phyloP scores from a whole-genome alignment of 92 coral and sea anemone genomes.

The Pocillopora meandrina region DNA sequence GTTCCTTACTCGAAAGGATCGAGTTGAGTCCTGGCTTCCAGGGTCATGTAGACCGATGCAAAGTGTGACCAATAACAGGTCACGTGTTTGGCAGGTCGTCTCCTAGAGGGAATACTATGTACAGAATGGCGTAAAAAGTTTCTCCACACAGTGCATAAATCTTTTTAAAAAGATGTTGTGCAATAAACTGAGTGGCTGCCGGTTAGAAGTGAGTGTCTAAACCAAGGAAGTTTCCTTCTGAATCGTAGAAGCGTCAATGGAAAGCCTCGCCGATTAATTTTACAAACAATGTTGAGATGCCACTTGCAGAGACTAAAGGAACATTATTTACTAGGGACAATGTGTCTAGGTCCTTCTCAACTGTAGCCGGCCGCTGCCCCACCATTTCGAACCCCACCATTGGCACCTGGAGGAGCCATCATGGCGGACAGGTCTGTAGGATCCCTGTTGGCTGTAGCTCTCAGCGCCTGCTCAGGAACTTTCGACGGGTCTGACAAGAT shows the following conservation, averaged over 20 bases:
- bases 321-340: background rate
- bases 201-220: background rate
- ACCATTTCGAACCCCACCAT: conserved; percentile 19
- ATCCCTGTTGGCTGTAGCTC: conserved; percentile 68
- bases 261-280: background rate
- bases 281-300: background rate
- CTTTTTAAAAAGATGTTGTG: background rate
- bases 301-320: background rate
- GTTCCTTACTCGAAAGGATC: background rate
- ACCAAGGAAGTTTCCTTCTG: background rate
- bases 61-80: background rate
- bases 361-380: conserved; percentile 37
- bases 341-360: background rate
- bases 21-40: background rate
- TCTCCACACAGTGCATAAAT: background rate
- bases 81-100: background rate
- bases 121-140: background rate
- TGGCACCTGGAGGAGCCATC: conserved; percentile 43
- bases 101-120: background rate
- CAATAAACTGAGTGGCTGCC: background rate
- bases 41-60: background rate
- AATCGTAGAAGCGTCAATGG: conserved; percentile 2
- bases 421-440: conserved; percentile 64
- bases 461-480: conserved; percentile 86
- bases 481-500: conserved; percentile 91